Percentiles rank a stretch among this genome's conserved stretches.
These are phyloP conservation scores for Andrena marginata DNA, from an alignment of 2,888 invertebrate genomes.

Conservation along the genomic window DNA sequence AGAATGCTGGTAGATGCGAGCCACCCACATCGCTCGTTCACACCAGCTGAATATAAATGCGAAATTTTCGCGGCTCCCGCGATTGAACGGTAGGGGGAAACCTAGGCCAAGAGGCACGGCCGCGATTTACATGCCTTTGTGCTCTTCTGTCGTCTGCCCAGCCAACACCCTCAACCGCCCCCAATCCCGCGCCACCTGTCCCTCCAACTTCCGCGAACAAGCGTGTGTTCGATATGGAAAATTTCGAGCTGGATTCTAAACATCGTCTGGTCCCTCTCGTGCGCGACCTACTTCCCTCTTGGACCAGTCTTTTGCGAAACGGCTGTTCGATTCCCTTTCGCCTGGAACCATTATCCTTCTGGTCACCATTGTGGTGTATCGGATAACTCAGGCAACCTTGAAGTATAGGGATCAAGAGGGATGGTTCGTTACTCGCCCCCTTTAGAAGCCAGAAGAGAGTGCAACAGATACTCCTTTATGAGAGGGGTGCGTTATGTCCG, in stretches of 20 bases:
- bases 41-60: slow-evolving; percentile 67
- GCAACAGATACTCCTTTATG: too few relatives aligned
- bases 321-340: background rate
- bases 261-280: background rate
- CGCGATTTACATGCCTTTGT: slow-evolving; percentile 70
- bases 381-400: background rate
- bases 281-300: slow-evolving; percentile 38
- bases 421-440: too few relatives aligned
- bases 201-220: slow-evolving; percentile 30
- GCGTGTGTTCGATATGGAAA: slow-evolving; percentile 52
- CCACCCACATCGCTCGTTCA: slow-evolving; percentile 36
- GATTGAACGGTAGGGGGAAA: slow-evolving; percentile 10
- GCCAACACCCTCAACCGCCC: background rate
- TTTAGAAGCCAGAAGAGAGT: too few relatives aligned
- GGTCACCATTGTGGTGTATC: background rate
- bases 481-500: too few relatives aligned
- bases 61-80: slow-evolving; percentile 56
- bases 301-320: background rate
- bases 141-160: slow-evolving; percentile 8
- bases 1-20: slow-evolving; percentile 34
- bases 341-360: background rate
- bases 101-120: slow-evolving; percentile 5
- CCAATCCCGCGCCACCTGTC: slow-evolving; percentile 7
- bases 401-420: too few relatives aligned
- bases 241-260: slow-evolving; percentile 39